Percentiles rank a stretch among this genome's conserved stretches.
Evolutionary conservation across 2,113 vertebrate species (phyloP).

Genomic region (Malaclemys terrapin): DNA sequence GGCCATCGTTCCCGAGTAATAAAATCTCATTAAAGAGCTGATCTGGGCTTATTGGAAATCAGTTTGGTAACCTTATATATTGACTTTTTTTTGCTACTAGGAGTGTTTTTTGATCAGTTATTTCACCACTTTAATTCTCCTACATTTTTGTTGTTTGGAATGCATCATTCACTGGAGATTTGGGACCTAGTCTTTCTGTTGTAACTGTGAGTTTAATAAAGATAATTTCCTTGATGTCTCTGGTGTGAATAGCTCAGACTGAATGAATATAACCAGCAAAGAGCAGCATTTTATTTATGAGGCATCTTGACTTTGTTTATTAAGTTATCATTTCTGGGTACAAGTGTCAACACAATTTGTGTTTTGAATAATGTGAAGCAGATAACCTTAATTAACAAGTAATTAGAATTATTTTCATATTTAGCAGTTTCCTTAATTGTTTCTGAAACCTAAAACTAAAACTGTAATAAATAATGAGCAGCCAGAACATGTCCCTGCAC

Average conservation of each 20-base stretch:
- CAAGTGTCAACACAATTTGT: constrained; percentile 74
- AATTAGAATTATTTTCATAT: constrained; percentile 76
- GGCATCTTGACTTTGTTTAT: constrained; percentile 71
- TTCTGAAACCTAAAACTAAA: constrained; percentile 78
- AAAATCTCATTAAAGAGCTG: not conserved
- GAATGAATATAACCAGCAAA: constrained; percentile 26
- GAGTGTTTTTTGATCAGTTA: not conserved
- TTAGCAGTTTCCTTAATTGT: constrained; percentile 75
- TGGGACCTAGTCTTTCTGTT: not conserved
- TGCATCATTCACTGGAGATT: not conserved
- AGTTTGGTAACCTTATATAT: not conserved
- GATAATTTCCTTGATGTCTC: not conserved
- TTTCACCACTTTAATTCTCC: not conserved
- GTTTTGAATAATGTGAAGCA: constrained; percentile 75
- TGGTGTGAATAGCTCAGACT: not conserved
- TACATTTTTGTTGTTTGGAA: not conserved
- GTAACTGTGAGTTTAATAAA: not conserved
- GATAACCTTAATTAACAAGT: constrained; percentile 77
- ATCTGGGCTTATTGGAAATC: not conserved
- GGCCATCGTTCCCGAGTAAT: not conserved
- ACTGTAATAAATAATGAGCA: constrained; percentile 70
- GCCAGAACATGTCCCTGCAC: constrained; percentile 56
- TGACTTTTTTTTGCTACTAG: not conserved
- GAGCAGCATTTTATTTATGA: constrained; percentile 8
- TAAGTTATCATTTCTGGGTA: constrained; percentile 74